Evolutionary conservation across 2,888 invertebrate species (phyloP).

Genomic region (Allolobophora icterica): DNA sequence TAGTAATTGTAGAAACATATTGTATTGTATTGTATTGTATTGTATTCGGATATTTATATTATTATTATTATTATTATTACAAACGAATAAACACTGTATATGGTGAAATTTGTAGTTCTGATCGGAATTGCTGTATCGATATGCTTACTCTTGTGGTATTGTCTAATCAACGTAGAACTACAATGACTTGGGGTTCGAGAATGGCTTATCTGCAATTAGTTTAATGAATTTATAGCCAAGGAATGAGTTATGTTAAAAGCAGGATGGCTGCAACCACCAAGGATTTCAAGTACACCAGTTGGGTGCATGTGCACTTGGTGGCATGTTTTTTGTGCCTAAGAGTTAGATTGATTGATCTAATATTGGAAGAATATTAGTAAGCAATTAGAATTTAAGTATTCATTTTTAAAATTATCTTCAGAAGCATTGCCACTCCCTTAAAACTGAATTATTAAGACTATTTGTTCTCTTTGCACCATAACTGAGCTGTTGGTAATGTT

Average conservation of each 20-base stretch:
- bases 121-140: no score
- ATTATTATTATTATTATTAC: no score
- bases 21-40: no score
- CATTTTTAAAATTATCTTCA: background rate
- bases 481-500: background rate
- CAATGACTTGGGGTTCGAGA: background rate
- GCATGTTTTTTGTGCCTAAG: background rate
- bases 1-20: no score
- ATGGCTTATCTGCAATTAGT: background rate
- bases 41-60: no score
- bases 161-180: background rate
- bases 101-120: no score
- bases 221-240: background rate
- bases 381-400: background rate
- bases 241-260: background rate
- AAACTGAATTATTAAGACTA: background rate
- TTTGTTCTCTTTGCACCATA: no score
- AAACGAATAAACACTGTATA: no score
- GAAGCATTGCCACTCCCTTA: background rate
- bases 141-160: background rate
- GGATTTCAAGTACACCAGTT: background rate
- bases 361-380: background rate
- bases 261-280: background rate
- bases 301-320: background rate
- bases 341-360: background rate